phyloP scores from a whole-genome alignment of 1,140 invertebrate genomes.

The Phortica variegata region DNA sequence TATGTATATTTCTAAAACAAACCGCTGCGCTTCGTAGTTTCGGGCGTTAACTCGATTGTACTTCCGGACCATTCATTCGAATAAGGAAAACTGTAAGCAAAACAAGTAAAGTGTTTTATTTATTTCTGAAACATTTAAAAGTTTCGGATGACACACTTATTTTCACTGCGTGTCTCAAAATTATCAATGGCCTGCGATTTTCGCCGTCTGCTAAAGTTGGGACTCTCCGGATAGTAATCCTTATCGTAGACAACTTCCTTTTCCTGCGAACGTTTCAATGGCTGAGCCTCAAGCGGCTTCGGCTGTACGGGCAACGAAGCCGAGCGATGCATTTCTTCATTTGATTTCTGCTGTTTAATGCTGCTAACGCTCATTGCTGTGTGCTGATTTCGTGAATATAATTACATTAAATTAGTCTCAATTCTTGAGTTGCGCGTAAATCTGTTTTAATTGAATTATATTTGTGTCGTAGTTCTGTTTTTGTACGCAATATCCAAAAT shows the following conservation, averaged over 20 bases:
- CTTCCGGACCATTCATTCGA: constrained; percentile 48
- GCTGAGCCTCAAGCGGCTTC: constrained; percentile 35
- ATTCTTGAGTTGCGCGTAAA: constrained; percentile 37
- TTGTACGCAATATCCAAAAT: constrained; percentile 15
- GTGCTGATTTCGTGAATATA: constrained; percentile 31
- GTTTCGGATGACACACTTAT: constrained; percentile 33
- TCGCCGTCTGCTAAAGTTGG: constrained; percentile 28
- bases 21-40: constrained; percentile 15
- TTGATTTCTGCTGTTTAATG: neutral
- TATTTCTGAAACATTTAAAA: neutral
- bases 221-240: constrained; percentile 51
- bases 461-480: constrained; percentile 23
- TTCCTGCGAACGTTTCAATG: constrained; percentile 40
- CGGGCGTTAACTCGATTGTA: constrained; percentile 42
- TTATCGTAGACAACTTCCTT: constrained; percentile 47
- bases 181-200: constrained; percentile 30
- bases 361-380: constrained; percentile 27
- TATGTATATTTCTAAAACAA: no score
- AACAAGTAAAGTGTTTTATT: neutral
- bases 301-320: constrained; percentile 52
- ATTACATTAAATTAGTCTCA: constrained; percentile 36
- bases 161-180: constrained; percentile 45
- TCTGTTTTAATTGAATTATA: constrained; percentile 51
- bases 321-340: constrained; percentile 41
- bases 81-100: constrained; percentile 34